Conservation (phyloP, 2,113 vertebrate genomes). For the Lucifuga dentata region DNA sequence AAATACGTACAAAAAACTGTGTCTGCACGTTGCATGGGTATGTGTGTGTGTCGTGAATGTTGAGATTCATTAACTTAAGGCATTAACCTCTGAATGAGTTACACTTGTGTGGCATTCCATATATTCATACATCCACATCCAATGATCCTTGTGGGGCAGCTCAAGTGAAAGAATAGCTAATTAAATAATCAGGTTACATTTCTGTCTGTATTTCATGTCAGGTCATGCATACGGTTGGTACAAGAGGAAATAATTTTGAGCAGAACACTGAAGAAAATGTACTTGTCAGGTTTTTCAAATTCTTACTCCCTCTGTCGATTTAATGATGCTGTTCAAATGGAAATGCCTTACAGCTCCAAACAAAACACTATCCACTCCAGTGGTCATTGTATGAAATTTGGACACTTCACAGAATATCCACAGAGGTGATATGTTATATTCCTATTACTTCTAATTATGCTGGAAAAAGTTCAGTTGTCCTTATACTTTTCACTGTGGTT, state of each 20-base stretch:
- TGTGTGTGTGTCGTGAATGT: slow-evolving; percentile 20
- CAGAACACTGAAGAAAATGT: slow-evolving; percentile 25
- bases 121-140: slow-evolving; percentile 39
- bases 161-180: slow-evolving; percentile 57
- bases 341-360: slow-evolving; percentile 22
- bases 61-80: slow-evolving; percentile 60
- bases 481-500: slow-evolving; percentile 1
- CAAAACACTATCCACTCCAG: slow-evolving; percentile 10
- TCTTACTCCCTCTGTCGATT: not conserved
- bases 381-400: slow-evolving; percentile 8
- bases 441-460: slow-evolving; percentile 35
- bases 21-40: not conserved
- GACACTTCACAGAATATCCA: slow-evolving; percentile 28
- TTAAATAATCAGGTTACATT: slow-evolving; percentile 58
- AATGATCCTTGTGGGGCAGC: slow-evolving; percentile 44
- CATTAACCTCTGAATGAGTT: slow-evolving; percentile 61
- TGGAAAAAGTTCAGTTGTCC: not conserved
- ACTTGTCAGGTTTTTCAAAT: slow-evolving; percentile 19
- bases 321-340: slow-evolving; percentile 48
- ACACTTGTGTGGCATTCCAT: slow-evolving; percentile 22
- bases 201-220: slow-evolving; percentile 32
- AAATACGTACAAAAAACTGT: slow-evolving; percentile 4
- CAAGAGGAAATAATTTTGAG: slow-evolving; percentile 26
- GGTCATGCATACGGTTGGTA: slow-evolving; percentile 9
- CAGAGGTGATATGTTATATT: slow-evolving; percentile 22